Evolutionary conservation across 2,797 vertebrate species (phyloP).

Genomic region (Vultur gryphus): DNA sequence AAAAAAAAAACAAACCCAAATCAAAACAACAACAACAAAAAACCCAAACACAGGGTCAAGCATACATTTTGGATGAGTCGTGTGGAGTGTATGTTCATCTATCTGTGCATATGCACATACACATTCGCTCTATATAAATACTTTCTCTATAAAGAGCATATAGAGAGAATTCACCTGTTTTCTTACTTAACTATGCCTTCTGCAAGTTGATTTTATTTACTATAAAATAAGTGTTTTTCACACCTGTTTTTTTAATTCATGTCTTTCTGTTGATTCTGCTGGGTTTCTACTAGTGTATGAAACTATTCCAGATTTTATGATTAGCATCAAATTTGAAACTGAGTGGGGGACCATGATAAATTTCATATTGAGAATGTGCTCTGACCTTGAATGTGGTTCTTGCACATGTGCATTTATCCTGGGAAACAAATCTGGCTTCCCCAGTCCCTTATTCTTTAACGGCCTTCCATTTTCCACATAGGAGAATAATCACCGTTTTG

Average conservation of each 20-base stretch:
- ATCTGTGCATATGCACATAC: neutral
- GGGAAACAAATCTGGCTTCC: neutral
- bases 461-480: neutral
- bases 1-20: neutral
- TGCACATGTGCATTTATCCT: neutral
- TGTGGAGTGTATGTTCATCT: neutral
- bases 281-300: neutral
- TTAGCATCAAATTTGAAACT: neutral
- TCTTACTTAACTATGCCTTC: neutral
- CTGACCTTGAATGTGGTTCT: neutral
- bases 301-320: neutral
- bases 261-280: neutral
- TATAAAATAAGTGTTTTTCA: neutral
- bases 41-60: neutral
- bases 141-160: neutral
- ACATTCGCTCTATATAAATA: neutral
- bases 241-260: neutral
- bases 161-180: neutral
- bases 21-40: fast-evolving
- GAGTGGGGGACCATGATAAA: neutral
- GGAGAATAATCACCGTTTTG: constrained; percentile 7
- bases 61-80: neutral
- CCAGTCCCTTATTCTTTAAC: neutral
- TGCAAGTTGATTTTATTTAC: neutral
- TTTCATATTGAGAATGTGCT: neutral